phyloP scores from a whole-genome alignment of 2,797 vertebrate genomes.

The Tragopan temminckii region DNA sequence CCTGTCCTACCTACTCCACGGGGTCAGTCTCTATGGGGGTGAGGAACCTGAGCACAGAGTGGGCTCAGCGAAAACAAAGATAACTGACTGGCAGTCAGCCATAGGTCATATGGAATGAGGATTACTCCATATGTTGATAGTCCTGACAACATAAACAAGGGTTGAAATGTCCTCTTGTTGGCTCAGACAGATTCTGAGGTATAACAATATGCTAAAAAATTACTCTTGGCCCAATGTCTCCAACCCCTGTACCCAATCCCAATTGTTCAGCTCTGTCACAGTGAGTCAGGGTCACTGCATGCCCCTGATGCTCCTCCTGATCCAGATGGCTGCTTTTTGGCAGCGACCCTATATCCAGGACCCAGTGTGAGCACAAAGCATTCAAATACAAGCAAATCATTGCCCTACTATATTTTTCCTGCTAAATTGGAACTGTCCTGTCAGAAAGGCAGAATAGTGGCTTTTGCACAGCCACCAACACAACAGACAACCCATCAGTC shows the following conservation, averaged over 20 bases:
- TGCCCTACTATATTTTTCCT: not conserved
- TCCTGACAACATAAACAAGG: too few relatives aligned
- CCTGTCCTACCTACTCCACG: too few relatives aligned
- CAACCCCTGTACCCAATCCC: not conserved
- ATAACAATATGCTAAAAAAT: not conserved
- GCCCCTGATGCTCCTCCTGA: not conserved
- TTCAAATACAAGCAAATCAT: not conserved
- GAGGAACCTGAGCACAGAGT: too few relatives aligned
- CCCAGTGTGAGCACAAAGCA: accelerated
- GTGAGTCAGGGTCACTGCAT: not conserved
- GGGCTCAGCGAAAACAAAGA: too few relatives aligned
- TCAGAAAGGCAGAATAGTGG: not conserved
- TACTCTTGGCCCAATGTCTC: not conserved
- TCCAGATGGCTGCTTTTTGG: not conserved
- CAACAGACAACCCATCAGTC: not conserved
- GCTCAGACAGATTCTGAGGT: too few relatives aligned
- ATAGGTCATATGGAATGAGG: accelerated
- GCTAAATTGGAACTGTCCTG: not conserved
- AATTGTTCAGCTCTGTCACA: not conserved
- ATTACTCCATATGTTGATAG: not conserved
- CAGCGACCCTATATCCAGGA: not conserved
- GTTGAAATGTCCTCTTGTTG: too few relatives aligned
- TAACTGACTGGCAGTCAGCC: too few relatives aligned
- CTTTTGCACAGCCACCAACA: not conserved
- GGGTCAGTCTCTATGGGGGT: too few relatives aligned